phyloP scores from a whole-genome alignment of 53 echinoderm and acorn worm species.

The Mesocentrotus franciscanus region DNA sequence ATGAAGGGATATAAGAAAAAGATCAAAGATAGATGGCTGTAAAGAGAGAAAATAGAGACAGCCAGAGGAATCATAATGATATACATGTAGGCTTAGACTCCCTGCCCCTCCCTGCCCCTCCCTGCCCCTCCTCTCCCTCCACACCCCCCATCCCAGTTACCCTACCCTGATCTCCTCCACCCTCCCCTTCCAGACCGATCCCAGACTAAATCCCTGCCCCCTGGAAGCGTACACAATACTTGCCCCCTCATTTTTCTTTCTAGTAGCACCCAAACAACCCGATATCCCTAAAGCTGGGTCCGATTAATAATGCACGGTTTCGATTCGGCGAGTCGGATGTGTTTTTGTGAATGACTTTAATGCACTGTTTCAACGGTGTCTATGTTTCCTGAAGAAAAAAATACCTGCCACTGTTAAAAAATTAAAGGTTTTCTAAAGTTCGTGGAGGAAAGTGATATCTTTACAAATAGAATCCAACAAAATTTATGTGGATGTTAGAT shows the following conservation, averaged over 20 bases:
- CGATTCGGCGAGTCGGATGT: neutral
- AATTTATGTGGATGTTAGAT: too few species aligned
- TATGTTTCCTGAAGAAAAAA: neutral
- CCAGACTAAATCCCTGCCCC: neutral
- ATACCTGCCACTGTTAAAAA: neutral
- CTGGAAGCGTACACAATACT: neutral
- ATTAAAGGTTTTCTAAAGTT: neutral
- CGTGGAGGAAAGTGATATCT: neutral
- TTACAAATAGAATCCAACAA: neutral
- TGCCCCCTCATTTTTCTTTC: neutral
- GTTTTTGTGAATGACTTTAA: constrained; percentile 40
- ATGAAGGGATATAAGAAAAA: neutral
- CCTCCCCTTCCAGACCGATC: neutral
- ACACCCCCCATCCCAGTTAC: neutral
- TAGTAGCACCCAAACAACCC: constrained; percentile 16
- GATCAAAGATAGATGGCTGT: too few species aligned
- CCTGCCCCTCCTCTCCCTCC: too few species aligned
- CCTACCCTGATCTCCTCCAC: neutral
- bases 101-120: too few species aligned
- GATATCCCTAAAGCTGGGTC: constrained; percentile 18
- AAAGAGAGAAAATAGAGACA: neutral
- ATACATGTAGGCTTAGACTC: too few species aligned
- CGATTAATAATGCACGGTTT: constrained; percentile 33
- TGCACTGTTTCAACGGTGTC: neutral
- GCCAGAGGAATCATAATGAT: neutral